A percentile compares a stretch with the other conserved stretches of the same genome.
Conservation (phyloP, 2,888 invertebrate genomes). For the Athripsodes cinereus region DNA sequence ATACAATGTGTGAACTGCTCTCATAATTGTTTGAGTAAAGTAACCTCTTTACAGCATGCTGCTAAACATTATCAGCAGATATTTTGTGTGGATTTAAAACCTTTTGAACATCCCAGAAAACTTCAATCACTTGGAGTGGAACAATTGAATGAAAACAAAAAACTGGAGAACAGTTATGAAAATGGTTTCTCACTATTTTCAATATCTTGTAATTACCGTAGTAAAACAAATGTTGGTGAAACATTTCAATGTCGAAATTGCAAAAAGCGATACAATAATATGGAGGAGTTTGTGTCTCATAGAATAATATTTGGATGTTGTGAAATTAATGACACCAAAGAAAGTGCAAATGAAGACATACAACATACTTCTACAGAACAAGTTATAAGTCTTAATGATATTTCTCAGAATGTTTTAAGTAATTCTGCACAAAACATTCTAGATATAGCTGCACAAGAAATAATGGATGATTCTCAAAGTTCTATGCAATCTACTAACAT, state of each 20-base stretch:
- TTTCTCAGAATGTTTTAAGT: background rate
- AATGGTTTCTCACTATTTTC: background rate
- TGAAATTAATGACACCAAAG: background rate
- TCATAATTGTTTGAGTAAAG: background rate
- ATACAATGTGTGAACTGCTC: background rate
- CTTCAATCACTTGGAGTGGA: too few species aligned
- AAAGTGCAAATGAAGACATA: background rate
- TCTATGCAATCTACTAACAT: too few species aligned
- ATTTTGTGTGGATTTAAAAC: background rate
- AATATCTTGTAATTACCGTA: background rate
- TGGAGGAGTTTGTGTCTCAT: background rate
- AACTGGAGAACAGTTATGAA: background rate
- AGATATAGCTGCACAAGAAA: too few species aligned
- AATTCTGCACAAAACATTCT: background rate
- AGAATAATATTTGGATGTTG: background rate
- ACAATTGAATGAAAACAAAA: too few species aligned
- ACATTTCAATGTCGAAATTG: background rate
- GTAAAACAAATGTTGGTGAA: background rate
- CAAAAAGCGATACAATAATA: background rate
- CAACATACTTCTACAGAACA: background rate
- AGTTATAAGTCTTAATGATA: background rate
- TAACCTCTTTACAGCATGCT: background rate
- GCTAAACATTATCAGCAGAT: background rate
- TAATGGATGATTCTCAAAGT: too few species aligned
- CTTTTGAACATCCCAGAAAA: background rate